Base-by-base conservation (phyloP, 2,113 vertebrate species). In the Anolis carolinensis region DNA sequence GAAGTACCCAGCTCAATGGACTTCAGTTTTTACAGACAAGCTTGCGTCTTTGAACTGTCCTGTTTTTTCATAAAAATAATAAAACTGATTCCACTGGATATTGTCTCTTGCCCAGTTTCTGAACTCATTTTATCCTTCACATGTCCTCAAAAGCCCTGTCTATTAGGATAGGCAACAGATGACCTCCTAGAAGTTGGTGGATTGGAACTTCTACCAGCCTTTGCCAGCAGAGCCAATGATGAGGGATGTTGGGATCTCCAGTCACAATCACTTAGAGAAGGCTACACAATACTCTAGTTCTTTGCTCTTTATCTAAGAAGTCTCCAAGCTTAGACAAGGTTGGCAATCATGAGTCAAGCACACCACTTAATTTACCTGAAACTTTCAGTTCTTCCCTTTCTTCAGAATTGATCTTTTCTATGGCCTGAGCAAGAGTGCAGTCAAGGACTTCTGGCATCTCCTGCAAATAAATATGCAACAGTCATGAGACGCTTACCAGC, bases 361-460 rank as follows among this genome's bases (percentile, higher is more conserved):
- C 16, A n/a, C 34, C 71, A 81, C 14, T 0, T 0, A 77, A 89
- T 96, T 95, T 94, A 99, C 98, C 99, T 91, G 98, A 98, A 82
- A 99, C 98, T 93, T 98, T 99, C 91, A 99, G 94, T 91, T 99
- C 99, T 92, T 99, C 98, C 90, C 98, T 97, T 94, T 99, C 99
- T 91, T 99, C 99, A 18, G 98, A 97, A 88, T 97, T 98, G 94
- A 99, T 98, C 50, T 97, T 97, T 87, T 99, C 99, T 80, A 97
- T 85, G 52, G 96, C 97, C 88, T 98, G 97, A 55, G 97, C 95
- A 78, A 98, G 93, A 81, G 96, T 95, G 91, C 98, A 99, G 92
- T 99, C 97, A 93, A 99, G 92, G 59, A 96, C 95, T 30, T 97
- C 96, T 59, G 96, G 95, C 65, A 97, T 92, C 82, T 97, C 97